phyloP scores from a whole-genome alignment of 2,888 invertebrate species.

The Parnassius smintheus region DNA sequence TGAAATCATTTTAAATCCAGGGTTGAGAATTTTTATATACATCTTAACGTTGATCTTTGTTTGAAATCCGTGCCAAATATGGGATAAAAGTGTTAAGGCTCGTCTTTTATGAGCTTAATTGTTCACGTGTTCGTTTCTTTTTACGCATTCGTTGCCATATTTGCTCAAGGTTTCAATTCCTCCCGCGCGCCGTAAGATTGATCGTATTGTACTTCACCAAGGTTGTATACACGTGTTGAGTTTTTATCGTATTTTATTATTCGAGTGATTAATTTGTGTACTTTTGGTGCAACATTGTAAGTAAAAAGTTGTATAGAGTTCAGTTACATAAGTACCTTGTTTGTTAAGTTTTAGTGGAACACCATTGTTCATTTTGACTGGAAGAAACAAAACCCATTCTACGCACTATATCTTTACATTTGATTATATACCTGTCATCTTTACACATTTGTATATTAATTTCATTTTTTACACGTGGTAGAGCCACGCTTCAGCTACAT shows the following conservation, averaged over 20 bases:
- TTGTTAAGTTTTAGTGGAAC: too few relatives aligned
- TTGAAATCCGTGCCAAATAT: conserved; percentile 25
- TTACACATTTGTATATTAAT: too few relatives aligned
- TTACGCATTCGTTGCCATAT: conserved; percentile 29
- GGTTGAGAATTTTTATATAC: not conserved
- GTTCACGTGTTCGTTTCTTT: conserved; percentile 30
- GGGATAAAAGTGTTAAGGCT: conserved; percentile 23
- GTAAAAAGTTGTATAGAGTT: not conserved
- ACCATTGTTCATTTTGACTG: too few relatives aligned
- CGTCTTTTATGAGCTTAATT: conserved; percentile 32
- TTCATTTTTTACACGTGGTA: too few relatives aligned
- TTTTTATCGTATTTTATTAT: conserved; percentile 10
- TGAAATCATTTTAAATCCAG: too few relatives aligned
- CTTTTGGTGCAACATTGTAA: conserved; percentile 8
- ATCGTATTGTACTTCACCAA: conserved; percentile 28
- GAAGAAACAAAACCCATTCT: too few relatives aligned
- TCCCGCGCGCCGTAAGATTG: conserved; percentile 26
- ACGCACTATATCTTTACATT: too few relatives aligned
- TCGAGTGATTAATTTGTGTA: conserved; percentile 10
- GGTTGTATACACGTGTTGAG: conserved; percentile 15
- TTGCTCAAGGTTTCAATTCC: conserved; percentile 30
- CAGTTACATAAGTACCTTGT: too few relatives aligned
- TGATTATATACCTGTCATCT: too few relatives aligned
- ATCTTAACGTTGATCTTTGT: conserved; percentile 5
- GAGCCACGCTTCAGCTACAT: too few relatives aligned